Conservation (phyloP, 2,797 vertebrate genomes). For the Rhynchotus rufescens region DNA sequence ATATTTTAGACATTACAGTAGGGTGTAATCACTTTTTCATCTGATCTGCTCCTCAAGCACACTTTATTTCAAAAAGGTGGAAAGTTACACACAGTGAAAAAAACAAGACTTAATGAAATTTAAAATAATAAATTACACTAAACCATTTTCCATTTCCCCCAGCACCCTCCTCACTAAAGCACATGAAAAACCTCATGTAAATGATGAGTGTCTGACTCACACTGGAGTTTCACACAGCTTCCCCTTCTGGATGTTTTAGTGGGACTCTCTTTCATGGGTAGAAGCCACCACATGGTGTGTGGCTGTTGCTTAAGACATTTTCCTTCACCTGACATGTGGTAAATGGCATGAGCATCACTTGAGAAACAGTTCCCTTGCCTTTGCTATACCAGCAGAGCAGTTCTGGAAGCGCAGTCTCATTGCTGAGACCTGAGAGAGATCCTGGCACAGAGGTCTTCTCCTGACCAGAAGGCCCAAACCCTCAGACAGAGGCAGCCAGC, state of each 20-base stretch:
- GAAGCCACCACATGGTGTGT: not conserved
- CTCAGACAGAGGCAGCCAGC: not conserved
- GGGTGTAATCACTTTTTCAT: slow-evolving; percentile 26
- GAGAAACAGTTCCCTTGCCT: not conserved
- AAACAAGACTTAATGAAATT: not conserved
- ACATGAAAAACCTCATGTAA: not conserved
- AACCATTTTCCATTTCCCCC: not conserved
- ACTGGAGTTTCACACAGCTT: not conserved
- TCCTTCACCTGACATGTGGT: not conserved
- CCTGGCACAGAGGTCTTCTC: not conserved
- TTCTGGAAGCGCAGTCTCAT: not conserved
- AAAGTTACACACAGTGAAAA: not conserved
- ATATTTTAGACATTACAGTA: not conserved
- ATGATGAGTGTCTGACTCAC: not conserved
- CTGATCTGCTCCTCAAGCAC: not conserved
- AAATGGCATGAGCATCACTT: not conserved
- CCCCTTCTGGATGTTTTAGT: not conserved
- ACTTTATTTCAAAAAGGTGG: slow-evolving; percentile 7
- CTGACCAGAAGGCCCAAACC: not conserved
- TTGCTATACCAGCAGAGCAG: not conserved
- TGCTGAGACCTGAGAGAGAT: not conserved
- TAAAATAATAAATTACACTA: not conserved
- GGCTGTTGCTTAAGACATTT: not conserved
- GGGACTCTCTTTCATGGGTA: not conserved
- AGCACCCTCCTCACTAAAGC: not conserved